These are phyloP conservation scores for Cheiracanthium punctorium DNA, from an alignment of 2,888 invertebrate species.

Conservation along the genomic window DNA sequence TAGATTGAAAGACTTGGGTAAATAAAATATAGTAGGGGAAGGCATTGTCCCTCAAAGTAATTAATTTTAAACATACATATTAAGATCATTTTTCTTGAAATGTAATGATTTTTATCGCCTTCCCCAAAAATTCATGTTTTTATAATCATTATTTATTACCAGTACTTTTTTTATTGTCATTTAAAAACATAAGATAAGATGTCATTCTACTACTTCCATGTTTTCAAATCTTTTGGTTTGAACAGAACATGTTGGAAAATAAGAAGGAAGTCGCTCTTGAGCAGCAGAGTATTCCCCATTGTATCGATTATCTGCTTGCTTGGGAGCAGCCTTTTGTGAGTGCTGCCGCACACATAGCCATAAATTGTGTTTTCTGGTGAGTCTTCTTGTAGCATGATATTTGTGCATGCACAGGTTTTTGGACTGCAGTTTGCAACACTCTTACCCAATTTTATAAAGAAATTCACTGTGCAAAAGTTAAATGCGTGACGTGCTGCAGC, in stretches of 20 bases:
- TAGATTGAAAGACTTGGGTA: too few species aligned
- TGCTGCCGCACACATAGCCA: constrained; percentile 74
- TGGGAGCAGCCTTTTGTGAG: constrained; percentile 76
- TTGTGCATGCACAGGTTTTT: neutral
- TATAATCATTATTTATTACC: neutral
- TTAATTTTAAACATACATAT: too few species aligned
- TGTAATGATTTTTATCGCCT: neutral
- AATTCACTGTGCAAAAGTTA: too few species aligned
- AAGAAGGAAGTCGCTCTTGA: neutral
- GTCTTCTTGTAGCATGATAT: constrained; percentile 36
- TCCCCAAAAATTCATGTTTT: neutral
- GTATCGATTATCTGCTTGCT: constrained; percentile 73
- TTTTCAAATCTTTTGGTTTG: neutral
- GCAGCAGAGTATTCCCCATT: neutral
- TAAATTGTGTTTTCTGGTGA: constrained; percentile 76
- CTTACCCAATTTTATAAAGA: too few species aligned
- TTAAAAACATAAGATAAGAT: too few species aligned
- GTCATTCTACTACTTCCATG: neutral
- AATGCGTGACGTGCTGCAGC: too few species aligned
- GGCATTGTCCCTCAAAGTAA: too few species aligned
- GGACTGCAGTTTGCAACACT: too few species aligned
- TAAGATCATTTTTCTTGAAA: too few species aligned
- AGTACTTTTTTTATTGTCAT: too few species aligned
- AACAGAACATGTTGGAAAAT: neutral
- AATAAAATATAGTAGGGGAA: too few species aligned